Evolutionary conservation across 1,140 invertebrate genomes (phyloP).

Genomic region (Heliothis virescens): DNA sequence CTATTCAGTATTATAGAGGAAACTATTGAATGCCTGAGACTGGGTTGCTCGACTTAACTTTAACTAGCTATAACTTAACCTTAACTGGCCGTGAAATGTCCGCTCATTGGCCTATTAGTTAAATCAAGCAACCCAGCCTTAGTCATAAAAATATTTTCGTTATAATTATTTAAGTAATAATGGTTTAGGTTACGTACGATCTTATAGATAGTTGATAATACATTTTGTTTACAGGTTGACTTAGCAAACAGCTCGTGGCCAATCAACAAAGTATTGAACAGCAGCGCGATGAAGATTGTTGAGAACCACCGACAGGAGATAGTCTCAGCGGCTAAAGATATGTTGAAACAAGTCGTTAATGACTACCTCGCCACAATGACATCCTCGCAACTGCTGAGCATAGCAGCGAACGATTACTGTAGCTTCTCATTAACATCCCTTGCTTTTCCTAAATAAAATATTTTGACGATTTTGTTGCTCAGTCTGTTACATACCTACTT

Average conservation of each 20-base stretch:
- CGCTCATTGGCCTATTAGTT: no score
- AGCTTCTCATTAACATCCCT: neutral
- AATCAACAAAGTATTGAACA: conserved; percentile 61
- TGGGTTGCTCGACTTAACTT: no score
- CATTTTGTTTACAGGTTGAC: conserved; percentile 55
- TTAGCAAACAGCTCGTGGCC: conserved; percentile 65
- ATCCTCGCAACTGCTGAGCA: conserved; percentile 52
- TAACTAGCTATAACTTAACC: no score
- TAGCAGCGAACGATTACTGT: conserved; percentile 42
- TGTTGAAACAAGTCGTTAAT: conserved; percentile 54
- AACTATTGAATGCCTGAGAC: neutral
- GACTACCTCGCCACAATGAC: conserved; percentile 50
- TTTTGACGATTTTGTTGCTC: no score
- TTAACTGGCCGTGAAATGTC: no score
- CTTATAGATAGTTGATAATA: neutral
- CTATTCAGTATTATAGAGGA: neutral
- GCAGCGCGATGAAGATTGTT: conserved; percentile 57
- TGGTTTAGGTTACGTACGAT: neutral
- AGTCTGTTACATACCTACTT: neutral
- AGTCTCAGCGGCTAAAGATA: conserved; percentile 35
- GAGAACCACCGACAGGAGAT: conserved; percentile 57
- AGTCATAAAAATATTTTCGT: no score
- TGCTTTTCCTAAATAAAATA: neutral
- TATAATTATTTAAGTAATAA: no score
- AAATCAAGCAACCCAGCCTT: no score